phyloP scores from a whole-genome alignment of 2,113 vertebrate genomes.

The Carollia perspicillata region DNA sequence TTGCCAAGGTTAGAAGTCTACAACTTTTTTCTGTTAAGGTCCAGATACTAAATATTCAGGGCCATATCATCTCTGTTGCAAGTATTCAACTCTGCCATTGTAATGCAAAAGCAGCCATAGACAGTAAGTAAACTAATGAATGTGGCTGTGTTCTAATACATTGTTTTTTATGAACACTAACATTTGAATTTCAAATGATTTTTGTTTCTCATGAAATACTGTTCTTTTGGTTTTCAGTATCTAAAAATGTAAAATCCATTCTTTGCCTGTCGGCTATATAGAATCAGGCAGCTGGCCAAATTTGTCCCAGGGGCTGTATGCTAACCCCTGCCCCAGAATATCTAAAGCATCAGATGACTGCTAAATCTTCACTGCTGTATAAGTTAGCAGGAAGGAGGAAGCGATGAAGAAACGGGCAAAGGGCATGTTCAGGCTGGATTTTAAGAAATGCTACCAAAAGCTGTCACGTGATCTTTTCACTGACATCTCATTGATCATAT shows the following conservation, averaged over 20 bases:
- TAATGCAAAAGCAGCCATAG: neutral
- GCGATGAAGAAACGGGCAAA: neutral
- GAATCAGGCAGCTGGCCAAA: neutral
- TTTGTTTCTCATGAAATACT: slow-evolving; percentile 35
- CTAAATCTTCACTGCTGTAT: neutral
- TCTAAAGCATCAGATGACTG: neutral
- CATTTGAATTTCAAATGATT: slow-evolving; percentile 35
- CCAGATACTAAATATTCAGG: slow-evolving; percentile 22
- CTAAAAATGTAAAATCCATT: neutral
- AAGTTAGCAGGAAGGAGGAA: neutral
- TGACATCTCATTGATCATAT: neutral
- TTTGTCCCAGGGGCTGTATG: neutral
- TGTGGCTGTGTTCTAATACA: neutral
- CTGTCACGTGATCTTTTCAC: neutral
- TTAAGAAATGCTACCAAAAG: neutral
- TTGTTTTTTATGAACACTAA: neutral
- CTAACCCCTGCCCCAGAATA: neutral
- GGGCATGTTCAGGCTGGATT: neutral
- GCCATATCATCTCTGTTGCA: neutral
- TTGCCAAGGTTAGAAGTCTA: slow-evolving; percentile 7
- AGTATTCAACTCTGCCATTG: neutral
- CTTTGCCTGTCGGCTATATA: neutral
- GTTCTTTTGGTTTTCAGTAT: neutral
- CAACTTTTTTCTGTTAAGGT: neutral
- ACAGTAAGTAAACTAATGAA: slow-evolving; percentile 1